Base-by-base conservation (phyloP, 2,888 invertebrate genomes). In the Sesia apiformis region DNA sequence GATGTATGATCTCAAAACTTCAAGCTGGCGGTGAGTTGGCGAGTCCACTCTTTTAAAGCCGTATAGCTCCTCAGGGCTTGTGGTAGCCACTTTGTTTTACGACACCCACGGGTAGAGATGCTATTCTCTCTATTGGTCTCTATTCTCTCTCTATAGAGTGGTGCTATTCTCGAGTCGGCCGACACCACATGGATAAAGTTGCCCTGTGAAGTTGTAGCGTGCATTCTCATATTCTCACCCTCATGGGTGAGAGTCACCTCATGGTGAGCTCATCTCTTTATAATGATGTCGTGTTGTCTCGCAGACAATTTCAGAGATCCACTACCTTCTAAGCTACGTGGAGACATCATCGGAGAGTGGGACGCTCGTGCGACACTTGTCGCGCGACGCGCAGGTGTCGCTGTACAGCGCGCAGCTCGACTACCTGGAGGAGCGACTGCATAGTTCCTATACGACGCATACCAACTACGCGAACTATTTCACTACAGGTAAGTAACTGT, bases 381-480 rank as follows among this genome's bases (percentile, higher is more conserved):
- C 65, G 51, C 66, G 77, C 81, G 51, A 69, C 63, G 90, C 91
- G 6, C 91, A 91, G 65, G 87, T 89, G 58, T 81, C 85, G 55
- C 78, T 93, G 8, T 89, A 90, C 67, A 74, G 82, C 58, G 89
- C 91, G 49, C 90, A 92, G 67, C 76, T 93, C 0, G 91, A 92
- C 67, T 71, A 82, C 43, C 74, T 93, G 3, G 85, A 89, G 69
- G 72, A 75, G 54, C 70, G 74, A 38, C 69, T 86, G 64, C 80
- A 69, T 53, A 23, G 23, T 23, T 23, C 23, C 2, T 23, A 23
- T 23, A 23, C 23, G 23, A 59, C 68, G 49, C 54, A 68, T 69
- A 59, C 65, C 55, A 74, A 68, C 51, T 61, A 68, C 55, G 59
- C 69, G 59, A 76, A 74, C 61, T 84, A 84, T 61, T 81, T 87